Evolutionary conservation across 2,888 invertebrate species (phyloP).

Genomic region (Athetis lepigone): DNA sequence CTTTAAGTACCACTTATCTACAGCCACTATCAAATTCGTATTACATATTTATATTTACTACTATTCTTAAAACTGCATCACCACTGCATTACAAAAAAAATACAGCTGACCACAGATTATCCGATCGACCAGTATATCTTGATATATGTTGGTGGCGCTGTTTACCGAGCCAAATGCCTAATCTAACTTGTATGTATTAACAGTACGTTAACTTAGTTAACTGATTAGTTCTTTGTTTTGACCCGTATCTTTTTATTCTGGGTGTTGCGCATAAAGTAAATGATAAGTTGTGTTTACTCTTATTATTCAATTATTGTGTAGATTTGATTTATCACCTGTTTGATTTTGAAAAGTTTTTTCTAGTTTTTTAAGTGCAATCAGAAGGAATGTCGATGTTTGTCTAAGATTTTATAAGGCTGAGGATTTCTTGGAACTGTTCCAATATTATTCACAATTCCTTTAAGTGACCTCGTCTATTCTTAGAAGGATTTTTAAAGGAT

Average conservation of each 20-base stretch:
- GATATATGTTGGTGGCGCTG: constrained; percentile 10
- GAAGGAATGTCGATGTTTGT: constrained; percentile 17
- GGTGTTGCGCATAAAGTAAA: constrained; percentile 6
- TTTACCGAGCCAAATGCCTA: constrained; percentile 3
- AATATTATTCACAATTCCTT: constrained; percentile 2
- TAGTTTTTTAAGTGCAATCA: background rate
- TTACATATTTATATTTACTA: constrained; percentile 7
- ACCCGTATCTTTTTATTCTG: constrained; percentile 7
- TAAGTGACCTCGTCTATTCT: background rate
- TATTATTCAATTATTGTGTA: constrained; percentile 45
- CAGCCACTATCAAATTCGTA: background rate
- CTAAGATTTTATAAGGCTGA: constrained; percentile 9
- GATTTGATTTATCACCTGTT: constrained; percentile 30
- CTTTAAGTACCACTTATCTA: too few species aligned
- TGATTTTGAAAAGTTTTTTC: constrained; percentile 13
- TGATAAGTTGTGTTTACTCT: constrained; percentile 41
- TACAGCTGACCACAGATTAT: constrained; percentile 17
- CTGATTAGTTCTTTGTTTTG: background rate
- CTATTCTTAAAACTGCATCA: constrained; percentile 26
- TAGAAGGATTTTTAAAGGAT: too few species aligned
- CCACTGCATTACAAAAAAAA: constrained; percentile 30
- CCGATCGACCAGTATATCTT: constrained; percentile 5
- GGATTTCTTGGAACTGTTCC: constrained; percentile 22
- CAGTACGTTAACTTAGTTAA: background rate
- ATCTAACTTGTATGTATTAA: too few species aligned